Base-by-base conservation (phyloP, 2,888 invertebrate species). In the Campoletis raptor region DNA sequence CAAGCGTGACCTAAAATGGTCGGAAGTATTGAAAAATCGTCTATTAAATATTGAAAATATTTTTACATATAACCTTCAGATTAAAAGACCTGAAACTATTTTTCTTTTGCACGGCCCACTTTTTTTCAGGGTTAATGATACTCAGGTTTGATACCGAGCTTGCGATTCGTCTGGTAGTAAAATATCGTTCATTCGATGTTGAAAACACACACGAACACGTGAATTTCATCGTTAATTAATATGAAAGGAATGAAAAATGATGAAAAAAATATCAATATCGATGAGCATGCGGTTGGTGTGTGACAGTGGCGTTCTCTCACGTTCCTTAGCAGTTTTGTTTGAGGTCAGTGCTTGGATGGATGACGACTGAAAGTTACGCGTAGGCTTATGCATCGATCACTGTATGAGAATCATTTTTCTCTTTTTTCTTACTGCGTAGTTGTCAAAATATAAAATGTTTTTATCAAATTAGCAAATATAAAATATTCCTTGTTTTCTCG, bases 21-120 rank as follows among this genome's bases (percentile, higher is more conserved):
- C 9, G 7, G 30, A 76, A 76, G 45, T 52, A 77, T 66, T 77
- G 21, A 52, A 30, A 66, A 52, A 74, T 24, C 10, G n/a, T 30
- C 48, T 37, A 66, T 72, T 52, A 36, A 52, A 52, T n/a, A 30
- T 9, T 24, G 24, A 12, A 12, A 15, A 30, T 57, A 15, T 57
- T 24, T 57, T 57, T 57, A 12, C 10, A 57, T 57, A 8, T 3
- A 57, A 57, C 54, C 21, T 57, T 57, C 24, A 24, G 54, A 21
- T 10, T 21, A 4, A 21, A 3, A 10, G 21, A 3, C 54, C 54
- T 24, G 0, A 9, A 57, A 24, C 24, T 52, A 18, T 52, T 52
- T 57, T 57, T 3, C 21, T n/a, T n/a, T n/a, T 9, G 7, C 57
- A 12, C 12, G 24, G 24, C 5, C 10, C 21, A 54, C 3, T 24